Evolutionary conservation across 92 coral and sea anemone species (phyloP).

Genomic region (Umimayanthus kanabou): DNA sequence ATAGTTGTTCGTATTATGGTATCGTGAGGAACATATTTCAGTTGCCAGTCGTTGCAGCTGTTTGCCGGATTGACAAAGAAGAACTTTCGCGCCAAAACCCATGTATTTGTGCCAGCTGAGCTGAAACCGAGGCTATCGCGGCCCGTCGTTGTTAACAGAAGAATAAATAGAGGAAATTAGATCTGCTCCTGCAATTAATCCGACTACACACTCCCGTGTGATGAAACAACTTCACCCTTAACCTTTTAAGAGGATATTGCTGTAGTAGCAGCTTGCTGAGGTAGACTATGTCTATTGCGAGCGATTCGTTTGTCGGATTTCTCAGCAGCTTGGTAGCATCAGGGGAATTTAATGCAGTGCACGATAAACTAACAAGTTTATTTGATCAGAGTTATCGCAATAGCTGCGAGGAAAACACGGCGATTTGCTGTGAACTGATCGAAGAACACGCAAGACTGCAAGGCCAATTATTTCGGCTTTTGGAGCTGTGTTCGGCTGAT

Average conservation of each 20-base stretch:
- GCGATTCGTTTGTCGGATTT: slow-evolving; percentile 66
- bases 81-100: not conserved
- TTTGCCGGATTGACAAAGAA: not conserved
- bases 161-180: not conserved
- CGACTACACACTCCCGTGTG: not conserved
- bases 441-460: slow-evolving; percentile 72
- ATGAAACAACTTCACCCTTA: slow-evolving; percentile 17
- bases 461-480: slow-evolving; percentile 79
- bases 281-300: slow-evolving; percentile 35
- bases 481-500: slow-evolving; percentile 72
- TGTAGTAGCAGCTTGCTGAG: not conserved
- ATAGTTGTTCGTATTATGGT: no score
- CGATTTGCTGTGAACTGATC: slow-evolving; percentile 75
- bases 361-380: slow-evolving; percentile 60
- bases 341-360: slow-evolving; percentile 60
- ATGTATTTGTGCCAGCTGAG: not conserved
- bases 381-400: slow-evolving; percentile 78
- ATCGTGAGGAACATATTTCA: not conserved
- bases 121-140: slow-evolving; percentile 10
- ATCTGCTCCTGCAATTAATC: slow-evolving; percentile 5
- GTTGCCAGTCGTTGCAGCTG: not conserved
- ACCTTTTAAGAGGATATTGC: slow-evolving; percentile 8
- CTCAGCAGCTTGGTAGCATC: slow-evolving; percentile 69
- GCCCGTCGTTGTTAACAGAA: not conserved
- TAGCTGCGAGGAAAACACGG: slow-evolving; percentile 77